Percentiles rank a stretch among this genome's conserved stretches.
phyloP scores from a whole-genome alignment of 1,140 invertebrate species.

The Leucophenga varia region DNA sequence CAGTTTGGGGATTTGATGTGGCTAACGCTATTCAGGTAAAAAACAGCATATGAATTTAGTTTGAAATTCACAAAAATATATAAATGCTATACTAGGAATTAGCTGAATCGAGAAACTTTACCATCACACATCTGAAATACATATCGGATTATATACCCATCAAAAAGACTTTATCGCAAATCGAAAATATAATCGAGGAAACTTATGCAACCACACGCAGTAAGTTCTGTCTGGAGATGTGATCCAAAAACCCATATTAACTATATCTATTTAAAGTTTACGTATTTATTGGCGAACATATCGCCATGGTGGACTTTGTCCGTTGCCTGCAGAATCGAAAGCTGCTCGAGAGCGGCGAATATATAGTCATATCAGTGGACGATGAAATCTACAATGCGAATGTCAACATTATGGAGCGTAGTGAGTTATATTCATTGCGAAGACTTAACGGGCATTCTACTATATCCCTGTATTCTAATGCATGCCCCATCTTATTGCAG shows the following conservation, averaged over 20 bases:
- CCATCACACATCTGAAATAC: slow-evolving; percentile 65
- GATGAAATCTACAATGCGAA: slow-evolving; percentile 80
- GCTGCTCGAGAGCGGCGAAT: slow-evolving; percentile 73
- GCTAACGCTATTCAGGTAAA: slow-evolving; percentile 71
- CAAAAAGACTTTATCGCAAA: slow-evolving; percentile 61
- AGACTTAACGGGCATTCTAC: no score
- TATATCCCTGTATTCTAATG: slow-evolving; percentile 36
- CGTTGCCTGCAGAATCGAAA: slow-evolving; percentile 66
- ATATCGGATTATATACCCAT: slow-evolving; percentile 70
- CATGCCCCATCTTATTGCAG: slow-evolving; percentile 58
- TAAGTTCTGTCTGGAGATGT: slow-evolving; percentile 42
- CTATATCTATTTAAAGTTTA: slow-evolving; percentile 69
- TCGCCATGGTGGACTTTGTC: slow-evolving; percentile 79
- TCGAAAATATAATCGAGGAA: slow-evolving; percentile 67
- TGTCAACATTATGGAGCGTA: slow-evolving; percentile 67
- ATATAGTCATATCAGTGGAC: slow-evolving; percentile 83
- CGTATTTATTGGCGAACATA: slow-evolving; percentile 82
- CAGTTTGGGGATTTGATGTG: slow-evolving; percentile 67
- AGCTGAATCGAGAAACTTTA: slow-evolving; percentile 63
- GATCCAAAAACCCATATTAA: slow-evolving; percentile 13
- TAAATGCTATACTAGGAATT: slow-evolving; percentile 62
- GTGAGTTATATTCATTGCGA: no score
- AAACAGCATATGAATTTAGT: slow-evolving; percentile 3
- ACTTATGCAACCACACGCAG: slow-evolving; percentile 69
- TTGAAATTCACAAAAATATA: no score